Percentiles rank a stretch among this genome's conserved stretches.
Conservation (phyloP, 2,888 invertebrate genomes). For the Plagodis pulveraria region DNA sequence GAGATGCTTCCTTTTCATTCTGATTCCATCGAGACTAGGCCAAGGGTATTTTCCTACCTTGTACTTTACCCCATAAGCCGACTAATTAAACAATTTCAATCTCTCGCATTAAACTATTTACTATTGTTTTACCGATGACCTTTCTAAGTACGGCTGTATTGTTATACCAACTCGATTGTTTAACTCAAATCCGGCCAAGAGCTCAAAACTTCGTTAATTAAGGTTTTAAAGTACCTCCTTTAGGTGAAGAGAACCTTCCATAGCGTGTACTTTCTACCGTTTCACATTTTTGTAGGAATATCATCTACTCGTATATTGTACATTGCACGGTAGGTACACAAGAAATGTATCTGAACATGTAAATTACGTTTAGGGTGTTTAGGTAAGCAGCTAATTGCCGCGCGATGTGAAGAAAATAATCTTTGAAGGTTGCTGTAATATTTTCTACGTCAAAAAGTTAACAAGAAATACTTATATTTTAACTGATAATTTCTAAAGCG, state of each 20-base stretch:
- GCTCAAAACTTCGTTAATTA: neutral
- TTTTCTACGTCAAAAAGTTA: no score
- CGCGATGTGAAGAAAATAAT: slow-evolving; percentile 1
- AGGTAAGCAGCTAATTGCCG: neutral
- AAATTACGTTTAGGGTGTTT: slow-evolving; percentile 1
- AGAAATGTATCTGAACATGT: neutral
- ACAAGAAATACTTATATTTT: neutral
- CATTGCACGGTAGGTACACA: no score
- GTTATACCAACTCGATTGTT: slow-evolving; percentile 45
- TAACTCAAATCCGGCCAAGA: slow-evolving; percentile 35
- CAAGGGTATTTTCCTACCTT: slow-evolving; percentile 60
- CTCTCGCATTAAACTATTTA: slow-evolving; percentile 61
- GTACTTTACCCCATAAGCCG: slow-evolving; percentile 59
- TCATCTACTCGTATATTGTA: no score
- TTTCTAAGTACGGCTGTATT: slow-evolving; percentile 51
- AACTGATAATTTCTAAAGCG: neutral
- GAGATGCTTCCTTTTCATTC: slow-evolving; percentile 64
- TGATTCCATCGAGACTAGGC: slow-evolving; percentile 57
- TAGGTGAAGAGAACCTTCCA: no score
- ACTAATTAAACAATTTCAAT: slow-evolving; percentile 65
- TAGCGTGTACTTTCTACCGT: no score
- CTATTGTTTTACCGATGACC: slow-evolving; percentile 64
- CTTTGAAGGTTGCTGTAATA: slow-evolving; percentile 3
- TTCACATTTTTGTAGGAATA: no score
- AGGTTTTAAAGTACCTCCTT: neutral